Conservation (phyloP, 2,113 vertebrate genomes). For the Oncorhynchus masou region DNA sequence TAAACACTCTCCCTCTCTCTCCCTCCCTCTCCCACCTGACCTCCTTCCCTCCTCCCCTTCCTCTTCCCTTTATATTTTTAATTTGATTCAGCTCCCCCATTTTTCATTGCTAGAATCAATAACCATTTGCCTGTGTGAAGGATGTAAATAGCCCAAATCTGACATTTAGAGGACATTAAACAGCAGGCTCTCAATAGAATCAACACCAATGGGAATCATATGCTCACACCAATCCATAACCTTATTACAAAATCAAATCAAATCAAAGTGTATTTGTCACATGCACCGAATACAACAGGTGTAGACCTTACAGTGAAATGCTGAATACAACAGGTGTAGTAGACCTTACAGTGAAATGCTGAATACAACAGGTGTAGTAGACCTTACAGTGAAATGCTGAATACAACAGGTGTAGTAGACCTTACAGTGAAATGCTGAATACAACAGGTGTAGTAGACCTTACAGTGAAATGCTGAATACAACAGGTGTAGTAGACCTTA, state of each 20-base stretch:
- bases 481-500: too few relatives aligned
- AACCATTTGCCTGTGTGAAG: slow-evolving; percentile 57
- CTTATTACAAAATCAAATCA: slow-evolving; percentile 63
- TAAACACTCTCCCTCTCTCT: not conserved
- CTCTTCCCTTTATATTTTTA: slow-evolving; percentile 55
- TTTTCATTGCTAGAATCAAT: slow-evolving; percentile 65
- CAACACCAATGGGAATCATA: slow-evolving; percentile 47
- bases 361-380: too few relatives aligned
- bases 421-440: too few relatives aligned
- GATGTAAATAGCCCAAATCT: slow-evolving; percentile 73
- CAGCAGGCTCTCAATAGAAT: slow-evolving; percentile 69
- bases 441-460: too few relatives aligned
- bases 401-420: too few relatives aligned
- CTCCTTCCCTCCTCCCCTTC: not conserved
- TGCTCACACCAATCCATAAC: slow-evolving; percentile 66
- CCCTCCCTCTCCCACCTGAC: not conserved
- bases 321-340: too few relatives aligned
- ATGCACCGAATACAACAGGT: too few relatives aligned
- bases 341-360: too few relatives aligned
- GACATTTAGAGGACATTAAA: slow-evolving; percentile 72
- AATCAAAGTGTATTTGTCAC: too few relatives aligned
- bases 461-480: too few relatives aligned
- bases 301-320: too few relatives aligned
- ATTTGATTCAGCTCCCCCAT: slow-evolving; percentile 49
- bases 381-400: too few relatives aligned